Base-by-base conservation (phyloP, 2,888 invertebrate species). In the Acrocera orbiculus region DNA sequence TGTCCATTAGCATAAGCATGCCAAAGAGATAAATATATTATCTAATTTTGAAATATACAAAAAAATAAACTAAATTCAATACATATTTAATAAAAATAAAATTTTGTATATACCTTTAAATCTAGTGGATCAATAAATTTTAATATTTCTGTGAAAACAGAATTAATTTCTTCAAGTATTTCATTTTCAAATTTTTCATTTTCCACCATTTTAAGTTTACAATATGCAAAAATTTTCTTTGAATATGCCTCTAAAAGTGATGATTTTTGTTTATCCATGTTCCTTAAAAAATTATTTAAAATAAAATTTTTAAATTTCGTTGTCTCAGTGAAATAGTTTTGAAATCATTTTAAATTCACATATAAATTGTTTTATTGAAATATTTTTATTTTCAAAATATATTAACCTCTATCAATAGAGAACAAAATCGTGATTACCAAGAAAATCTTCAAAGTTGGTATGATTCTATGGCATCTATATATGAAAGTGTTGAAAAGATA, bases 221-320 rank as follows among this genome's bases (percentile, higher is more conserved):
- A 73, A 40, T 78, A 54, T 31, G 79, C 76, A 37, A 76, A 66
- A 31, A 83, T 86, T 53, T 73, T 76, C 40, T 78, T 75, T 22
- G 74, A 70, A 31, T 85, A 59, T 15, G 85, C 81, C 46, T 93
- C 92, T 27, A 92, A 58, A 31, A 89, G 63, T 39, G 73, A 73
- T 30, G 64, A 70, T 51, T 80, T 86, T 52, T 82, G 79, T 50
- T 81, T 81, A 42, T 93, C 92, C 70, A 87, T 85, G 43, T 73
- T 71, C 40, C 81, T 80, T 40, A 14, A 14, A 36, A 22, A 2
- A 22, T 8, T 22, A 9, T 9, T 22, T 22, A 9, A 9, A 22
- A 2, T 8, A 3, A 22, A 3, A 9, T 9, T 22, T 22, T 9
- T 9, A 22, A 9, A 9, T 22, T 22, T 22, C 22, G 2, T 22